Conservation (phyloP, 2,113 vertebrate genomes). For the Okapia johnstoni region DNA sequence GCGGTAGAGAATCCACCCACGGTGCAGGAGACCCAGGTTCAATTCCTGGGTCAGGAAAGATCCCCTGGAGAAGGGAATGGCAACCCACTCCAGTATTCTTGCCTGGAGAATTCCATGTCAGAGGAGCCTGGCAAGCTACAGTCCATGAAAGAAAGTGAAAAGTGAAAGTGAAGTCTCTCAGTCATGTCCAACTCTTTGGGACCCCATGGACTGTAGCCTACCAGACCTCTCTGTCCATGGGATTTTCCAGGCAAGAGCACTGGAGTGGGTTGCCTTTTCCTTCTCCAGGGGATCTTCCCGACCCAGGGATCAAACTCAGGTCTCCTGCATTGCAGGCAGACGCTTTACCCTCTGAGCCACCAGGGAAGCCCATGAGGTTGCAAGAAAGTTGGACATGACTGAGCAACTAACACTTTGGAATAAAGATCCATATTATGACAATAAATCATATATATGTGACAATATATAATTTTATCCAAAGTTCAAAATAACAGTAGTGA, state of each 20-base stretch:
- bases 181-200: background rate
- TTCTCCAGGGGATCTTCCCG: background rate
- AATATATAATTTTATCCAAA: background rate
- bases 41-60: background rate
- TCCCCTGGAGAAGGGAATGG: background rate
- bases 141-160: background rate
- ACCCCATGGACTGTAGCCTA: background rate
- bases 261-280: background rate
- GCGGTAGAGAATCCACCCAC: background rate
- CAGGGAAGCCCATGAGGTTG: background rate
- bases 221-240: background rate
- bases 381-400: background rate
- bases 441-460: background rate
- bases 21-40: background rate
- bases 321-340: background rate
- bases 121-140: background rate
- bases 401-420: background rate
- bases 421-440: background rate
- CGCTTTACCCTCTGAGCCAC: background rate
- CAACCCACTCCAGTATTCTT: background rate
- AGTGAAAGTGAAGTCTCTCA: background rate
- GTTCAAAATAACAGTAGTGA: background rate
- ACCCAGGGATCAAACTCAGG: rapidly evolving
- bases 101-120: background rate
- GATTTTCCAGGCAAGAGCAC: background rate